A percentile compares a stretch with the other conserved stretches of the same genome.
Conservation (phyloP, 2,797 vertebrate species). For the Halcyon chelicuti region DNA sequence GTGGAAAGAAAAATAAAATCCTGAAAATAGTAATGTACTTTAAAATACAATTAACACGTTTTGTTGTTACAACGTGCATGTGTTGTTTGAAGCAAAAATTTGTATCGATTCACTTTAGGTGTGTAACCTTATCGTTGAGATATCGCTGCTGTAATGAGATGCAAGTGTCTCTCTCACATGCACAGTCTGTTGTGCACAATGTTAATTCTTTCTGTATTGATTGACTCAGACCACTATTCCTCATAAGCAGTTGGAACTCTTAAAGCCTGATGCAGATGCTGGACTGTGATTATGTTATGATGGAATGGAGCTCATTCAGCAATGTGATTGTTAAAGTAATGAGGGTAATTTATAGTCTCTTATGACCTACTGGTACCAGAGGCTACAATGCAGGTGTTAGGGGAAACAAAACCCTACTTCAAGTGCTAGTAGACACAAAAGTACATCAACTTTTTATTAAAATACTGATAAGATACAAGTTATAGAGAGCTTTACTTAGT, state of each 20-base stretch:
- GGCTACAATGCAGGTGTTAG: slow-evolving; percentile 24
- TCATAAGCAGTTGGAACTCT: slow-evolving; percentile 36
- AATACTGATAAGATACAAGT: background rate
- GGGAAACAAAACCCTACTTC: slow-evolving; percentile 17
- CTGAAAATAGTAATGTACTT: background rate
- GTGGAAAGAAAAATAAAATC: background rate
- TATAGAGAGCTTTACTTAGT: slow-evolving; percentile 48
- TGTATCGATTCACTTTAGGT: slow-evolving; percentile 18
- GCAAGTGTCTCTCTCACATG: background rate
- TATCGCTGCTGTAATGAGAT: background rate
- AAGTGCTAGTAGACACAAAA: background rate
- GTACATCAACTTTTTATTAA: slow-evolving; percentile 16
- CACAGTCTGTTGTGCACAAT: background rate
- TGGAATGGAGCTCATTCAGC: slow-evolving; percentile 53
- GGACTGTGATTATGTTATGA: slow-evolving; percentile 49
- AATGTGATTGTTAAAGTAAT: slow-evolving; percentile 49
- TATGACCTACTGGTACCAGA: slow-evolving; percentile 26
- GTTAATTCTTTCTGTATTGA: slow-evolving; percentile 45
- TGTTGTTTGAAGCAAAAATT: slow-evolving; percentile 32
- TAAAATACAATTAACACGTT: background rate
- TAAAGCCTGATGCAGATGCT: slow-evolving; percentile 46
- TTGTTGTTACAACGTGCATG: background rate
- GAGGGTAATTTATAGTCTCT: slow-evolving; percentile 50
- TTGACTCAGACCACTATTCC: background rate
- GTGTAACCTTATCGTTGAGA: background rate